These are phyloP conservation scores for Aphodius granarius DNA, from an alignment of 2,888 invertebrate species.

Conservation along the genomic window DNA sequence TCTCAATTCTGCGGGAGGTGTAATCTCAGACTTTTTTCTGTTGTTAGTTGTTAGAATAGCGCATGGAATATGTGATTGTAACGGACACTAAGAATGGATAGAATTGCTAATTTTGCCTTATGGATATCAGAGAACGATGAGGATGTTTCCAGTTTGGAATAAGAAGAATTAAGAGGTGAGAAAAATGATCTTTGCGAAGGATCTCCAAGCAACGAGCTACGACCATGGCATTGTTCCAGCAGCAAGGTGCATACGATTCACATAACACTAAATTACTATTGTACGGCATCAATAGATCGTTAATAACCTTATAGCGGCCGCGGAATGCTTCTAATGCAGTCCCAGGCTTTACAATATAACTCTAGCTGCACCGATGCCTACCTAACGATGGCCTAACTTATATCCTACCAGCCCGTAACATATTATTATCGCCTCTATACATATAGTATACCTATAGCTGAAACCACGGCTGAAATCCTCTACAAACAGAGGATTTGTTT, in stretches of 20 bases:
- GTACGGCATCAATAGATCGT: slow-evolving; percentile 3
- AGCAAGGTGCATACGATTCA: neutral
- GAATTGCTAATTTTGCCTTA: neutral
- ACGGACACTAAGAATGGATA: neutral
- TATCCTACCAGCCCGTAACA: neutral
- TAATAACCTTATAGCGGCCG: slow-evolving; percentile 5
- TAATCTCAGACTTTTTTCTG: neutral
- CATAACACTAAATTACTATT: slow-evolving; percentile 10
- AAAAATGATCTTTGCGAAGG: no score
- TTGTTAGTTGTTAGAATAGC: no score
- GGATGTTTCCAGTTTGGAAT: no score
- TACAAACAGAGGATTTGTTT: neutral
- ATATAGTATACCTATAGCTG: neutral
- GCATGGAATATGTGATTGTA: neutral
- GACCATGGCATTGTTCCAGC: neutral
- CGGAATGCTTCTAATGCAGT: slow-evolving; percentile 3
- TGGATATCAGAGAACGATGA: no score
- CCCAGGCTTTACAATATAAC: neutral
- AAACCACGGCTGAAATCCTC: no score
- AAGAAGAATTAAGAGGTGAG: no score
- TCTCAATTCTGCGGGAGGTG: neutral
- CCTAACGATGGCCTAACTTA: neutral
- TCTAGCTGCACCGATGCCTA: neutral
- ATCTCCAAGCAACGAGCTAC: no score
- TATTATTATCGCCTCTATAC: neutral